A percentile compares a stretch with the other conserved stretches of the same genome.
These are phyloP conservation scores for Naso thynnoides DNA, from an alignment of 2,797 vertebrate genomes.

Conservation along the genomic window DNA sequence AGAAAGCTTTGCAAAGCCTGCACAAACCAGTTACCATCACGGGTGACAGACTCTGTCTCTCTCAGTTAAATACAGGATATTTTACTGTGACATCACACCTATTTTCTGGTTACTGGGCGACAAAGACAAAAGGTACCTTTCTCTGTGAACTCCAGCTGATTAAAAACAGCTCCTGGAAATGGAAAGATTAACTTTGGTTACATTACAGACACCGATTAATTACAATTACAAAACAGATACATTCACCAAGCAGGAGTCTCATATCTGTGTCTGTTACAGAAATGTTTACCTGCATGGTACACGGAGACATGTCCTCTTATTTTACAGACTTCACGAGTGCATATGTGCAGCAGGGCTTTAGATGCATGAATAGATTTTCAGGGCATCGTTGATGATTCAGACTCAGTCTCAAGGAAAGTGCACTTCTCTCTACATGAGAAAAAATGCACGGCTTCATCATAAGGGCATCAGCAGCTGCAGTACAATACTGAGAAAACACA, in stretches of 20 bases:
- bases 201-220: background rate
- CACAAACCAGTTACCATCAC: conserved; percentile 30
- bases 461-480: conserved; percentile 45
- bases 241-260: conserved; percentile 1
- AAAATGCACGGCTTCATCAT: conserved; percentile 62
- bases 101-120: conserved; percentile 31
- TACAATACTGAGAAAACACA: conserved; percentile 49
- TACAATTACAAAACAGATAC: background rate
- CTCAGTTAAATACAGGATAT: conserved; percentile 8
- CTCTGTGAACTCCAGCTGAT: background rate
- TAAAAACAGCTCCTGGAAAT: conserved; percentile 1
- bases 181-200: conserved; percentile 1
- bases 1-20: conserved; percentile 8
- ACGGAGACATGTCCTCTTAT: conserved; percentile 21
- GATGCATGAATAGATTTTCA: conserved; percentile 53
- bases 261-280: conserved; percentile 1
- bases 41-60: background rate
- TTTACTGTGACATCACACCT: conserved; percentile 50
- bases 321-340: conserved; percentile 15
- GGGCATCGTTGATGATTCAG: conserved; percentile 62
- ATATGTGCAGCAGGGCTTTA: conserved; percentile 19
- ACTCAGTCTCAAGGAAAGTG: conserved; percentile 60
- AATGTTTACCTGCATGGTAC: conserved; percentile 7
- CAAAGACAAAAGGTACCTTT: conserved; percentile 37
- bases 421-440: conserved; percentile 57